phyloP scores from a whole-genome alignment of 2,888 invertebrate genomes.

The Ceratothoa steindachneri region DNA sequence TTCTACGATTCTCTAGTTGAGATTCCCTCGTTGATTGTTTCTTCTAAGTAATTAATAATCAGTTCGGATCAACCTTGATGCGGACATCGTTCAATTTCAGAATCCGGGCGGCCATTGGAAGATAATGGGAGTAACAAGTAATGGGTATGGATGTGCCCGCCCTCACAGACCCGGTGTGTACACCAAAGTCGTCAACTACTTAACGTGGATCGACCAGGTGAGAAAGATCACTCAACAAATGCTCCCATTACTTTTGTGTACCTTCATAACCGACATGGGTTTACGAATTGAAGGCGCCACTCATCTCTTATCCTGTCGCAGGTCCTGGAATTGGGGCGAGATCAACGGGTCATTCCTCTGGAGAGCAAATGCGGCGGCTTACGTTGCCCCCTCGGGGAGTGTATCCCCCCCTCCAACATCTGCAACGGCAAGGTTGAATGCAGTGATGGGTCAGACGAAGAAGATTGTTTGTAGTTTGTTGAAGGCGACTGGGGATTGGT shows the following conservation, averaged over 20 bases:
- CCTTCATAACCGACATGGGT: neutral
- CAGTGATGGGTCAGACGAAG: conserved; percentile 49
- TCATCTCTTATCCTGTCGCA: neutral
- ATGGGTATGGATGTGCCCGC: conserved; percentile 74
- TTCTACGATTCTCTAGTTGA: no score
- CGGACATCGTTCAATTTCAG: conserved; percentile 52
- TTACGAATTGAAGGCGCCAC: neutral
- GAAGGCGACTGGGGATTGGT: neutral
- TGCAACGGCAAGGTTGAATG: conserved; percentile 76
- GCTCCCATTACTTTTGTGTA: neutral
- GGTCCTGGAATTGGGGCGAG: conserved; percentile 37
- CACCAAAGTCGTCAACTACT: conserved; percentile 71
- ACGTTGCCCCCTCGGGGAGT: conserved; percentile 71
- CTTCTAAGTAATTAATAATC: no score
- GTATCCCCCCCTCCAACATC: conserved; percentile 65
- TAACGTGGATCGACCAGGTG: conserved; percentile 66
- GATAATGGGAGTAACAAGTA: conserved; percentile 66
- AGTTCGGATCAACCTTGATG: neutral
- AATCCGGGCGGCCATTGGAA: conserved; percentile 55
- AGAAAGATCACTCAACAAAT: conserved; percentile 53
- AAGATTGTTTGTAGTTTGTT: conserved; percentile 41
- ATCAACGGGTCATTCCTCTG: conserved; percentile 31
- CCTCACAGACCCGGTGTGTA: conserved; percentile 75
- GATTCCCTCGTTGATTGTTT: no score
- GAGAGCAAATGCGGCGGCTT: conserved; percentile 58